These are phyloP conservation scores for Macquaria australasica DNA, from an alignment of 2,113 vertebrate genomes.

Conservation along the genomic window DNA sequence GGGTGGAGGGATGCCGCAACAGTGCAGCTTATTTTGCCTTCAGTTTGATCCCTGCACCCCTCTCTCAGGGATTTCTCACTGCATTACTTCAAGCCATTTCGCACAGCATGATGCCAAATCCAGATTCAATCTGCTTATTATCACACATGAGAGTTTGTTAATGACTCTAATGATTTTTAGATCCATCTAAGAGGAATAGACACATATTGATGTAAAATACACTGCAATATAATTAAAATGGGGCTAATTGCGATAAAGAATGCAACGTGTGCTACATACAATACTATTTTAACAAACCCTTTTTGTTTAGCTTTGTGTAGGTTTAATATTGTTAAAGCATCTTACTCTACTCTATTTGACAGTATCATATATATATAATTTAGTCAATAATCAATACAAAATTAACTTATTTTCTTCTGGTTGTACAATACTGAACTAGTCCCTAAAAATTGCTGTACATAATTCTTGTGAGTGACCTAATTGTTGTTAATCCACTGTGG, in stretches of 20 bases:
- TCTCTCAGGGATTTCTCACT: conserved; percentile 48
- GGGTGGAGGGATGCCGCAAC: conserved; percentile 76
- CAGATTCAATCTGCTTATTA: conserved; percentile 29
- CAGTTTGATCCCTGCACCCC: conserved; percentile 70
- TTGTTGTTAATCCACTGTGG: neutral
- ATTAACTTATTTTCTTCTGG: neutral
- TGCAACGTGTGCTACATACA: neutral
- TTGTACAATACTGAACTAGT: neutral
- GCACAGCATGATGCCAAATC: conserved; percentile 29
- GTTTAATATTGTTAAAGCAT: neutral
- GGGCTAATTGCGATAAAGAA: conserved; percentile 2
- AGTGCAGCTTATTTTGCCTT: conserved; percentile 77
- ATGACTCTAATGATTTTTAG: conserved; percentile 31
- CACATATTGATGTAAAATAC: neutral
- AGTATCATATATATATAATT: neutral
- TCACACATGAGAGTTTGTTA: conserved; percentile 29
- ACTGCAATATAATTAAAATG: neutral
- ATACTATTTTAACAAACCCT: neutral
- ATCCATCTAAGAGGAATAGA: conserved; percentile 3
- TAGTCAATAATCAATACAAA: neutral
- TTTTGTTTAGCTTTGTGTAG: neutral
- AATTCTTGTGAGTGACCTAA: neutral
- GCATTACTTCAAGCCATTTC: conserved; percentile 47
- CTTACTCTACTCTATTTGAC: neutral
- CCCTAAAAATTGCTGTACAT: neutral